Evolutionary conservation across 2,888 invertebrate species (phyloP).

Genomic region (Aleiodes alternator): DNA sequence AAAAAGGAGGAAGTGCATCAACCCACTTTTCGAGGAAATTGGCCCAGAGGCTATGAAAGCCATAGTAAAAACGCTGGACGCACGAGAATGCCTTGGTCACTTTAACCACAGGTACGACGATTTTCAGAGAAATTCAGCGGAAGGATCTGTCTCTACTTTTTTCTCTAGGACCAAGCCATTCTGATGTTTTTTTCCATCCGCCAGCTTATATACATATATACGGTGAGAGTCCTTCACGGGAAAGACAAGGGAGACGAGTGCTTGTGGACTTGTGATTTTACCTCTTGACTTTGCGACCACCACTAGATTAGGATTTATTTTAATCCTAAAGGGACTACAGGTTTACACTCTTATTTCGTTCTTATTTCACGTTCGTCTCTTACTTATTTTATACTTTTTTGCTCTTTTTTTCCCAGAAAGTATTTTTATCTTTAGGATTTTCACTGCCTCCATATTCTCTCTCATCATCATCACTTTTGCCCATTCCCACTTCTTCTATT

Average conservation of each 20-base stretch:
- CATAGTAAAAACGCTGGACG: slow-evolving; percentile 12
- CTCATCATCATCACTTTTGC: too few species aligned
- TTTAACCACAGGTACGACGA: slow-evolving; percentile 34
- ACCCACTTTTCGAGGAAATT: slow-evolving; percentile 14
- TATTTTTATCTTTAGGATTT: slow-evolving; percentile 34
- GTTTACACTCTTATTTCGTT: slow-evolving; percentile 32
- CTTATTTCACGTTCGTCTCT: not conserved
- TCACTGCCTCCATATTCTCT: slow-evolving; percentile 3
- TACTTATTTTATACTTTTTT: slow-evolving; percentile 6
- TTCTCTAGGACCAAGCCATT: slow-evolving; percentile 23
- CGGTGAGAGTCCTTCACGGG: not conserved
- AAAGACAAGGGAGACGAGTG: slow-evolving; percentile 2
- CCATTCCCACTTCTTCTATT: too few species aligned
- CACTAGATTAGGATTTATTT: slow-evolving; percentile 69
- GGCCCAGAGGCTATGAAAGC: slow-evolving; percentile 31
- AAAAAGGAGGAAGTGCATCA: slow-evolving; percentile 6
- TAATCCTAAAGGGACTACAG: slow-evolving; percentile 63
- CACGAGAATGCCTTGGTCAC: slow-evolving; percentile 42
- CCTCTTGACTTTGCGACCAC: slow-evolving; percentile 65
- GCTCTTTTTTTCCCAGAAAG: not conserved
- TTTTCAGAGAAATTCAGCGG: slow-evolving; percentile 41
- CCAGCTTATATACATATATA: slow-evolving; percentile 15
- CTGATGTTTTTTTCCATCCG: slow-evolving; percentile 55
- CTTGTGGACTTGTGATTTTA: slow-evolving; percentile 30
- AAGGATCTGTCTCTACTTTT: slow-evolving; percentile 23